These are phyloP conservation scores for Axea sp. DNA, from an alignment of 2,888 invertebrate species.

Conservation along the genomic window DNA sequence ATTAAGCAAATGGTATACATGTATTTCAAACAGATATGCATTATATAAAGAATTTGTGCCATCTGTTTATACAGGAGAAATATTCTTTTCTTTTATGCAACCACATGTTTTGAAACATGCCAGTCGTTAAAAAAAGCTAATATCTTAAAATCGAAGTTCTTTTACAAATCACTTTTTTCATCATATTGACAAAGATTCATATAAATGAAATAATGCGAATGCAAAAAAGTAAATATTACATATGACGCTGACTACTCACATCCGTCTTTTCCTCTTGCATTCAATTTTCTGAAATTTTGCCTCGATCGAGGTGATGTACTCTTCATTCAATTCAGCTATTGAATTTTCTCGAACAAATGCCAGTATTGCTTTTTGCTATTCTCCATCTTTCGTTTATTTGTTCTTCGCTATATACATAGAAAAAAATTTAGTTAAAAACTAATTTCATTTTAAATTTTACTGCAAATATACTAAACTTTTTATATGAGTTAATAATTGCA, in stretches of 20 bases:
- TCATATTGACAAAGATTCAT: conserved; percentile 43
- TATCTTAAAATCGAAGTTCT: conserved; percentile 24
- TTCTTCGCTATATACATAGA: conserved; percentile 7
- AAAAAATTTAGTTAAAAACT: not conserved
- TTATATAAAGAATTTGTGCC: not conserved
- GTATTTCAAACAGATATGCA: too few species aligned
- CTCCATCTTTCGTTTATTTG: conserved; percentile 18
- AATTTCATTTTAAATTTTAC: not conserved
- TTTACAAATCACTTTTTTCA: conserved; percentile 39
- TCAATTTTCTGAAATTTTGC: conserved; percentile 41
- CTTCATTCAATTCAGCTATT: conserved; percentile 46
- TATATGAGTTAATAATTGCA: too few species aligned
- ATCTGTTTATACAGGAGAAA: conserved; percentile 3
- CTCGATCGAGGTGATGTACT: conserved; percentile 35
- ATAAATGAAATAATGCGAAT: conserved; percentile 39
- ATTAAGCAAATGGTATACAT: too few species aligned
- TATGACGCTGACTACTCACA: conserved; percentile 27
- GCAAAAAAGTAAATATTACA: conserved; percentile 39
- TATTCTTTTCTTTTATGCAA: conserved; percentile 16
- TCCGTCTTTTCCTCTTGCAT: conserved; percentile 35
- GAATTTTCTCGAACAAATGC: conserved; percentile 44
- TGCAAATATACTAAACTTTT: too few species aligned
- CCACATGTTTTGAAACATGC: conserved; percentile 19
- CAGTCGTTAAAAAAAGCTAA: conserved; percentile 27
- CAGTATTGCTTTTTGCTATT: conserved; percentile 30